Evolutionary conservation across 2,113 vertebrate species (phyloP).

Genomic region (Bungarus multicinctus): DNA sequence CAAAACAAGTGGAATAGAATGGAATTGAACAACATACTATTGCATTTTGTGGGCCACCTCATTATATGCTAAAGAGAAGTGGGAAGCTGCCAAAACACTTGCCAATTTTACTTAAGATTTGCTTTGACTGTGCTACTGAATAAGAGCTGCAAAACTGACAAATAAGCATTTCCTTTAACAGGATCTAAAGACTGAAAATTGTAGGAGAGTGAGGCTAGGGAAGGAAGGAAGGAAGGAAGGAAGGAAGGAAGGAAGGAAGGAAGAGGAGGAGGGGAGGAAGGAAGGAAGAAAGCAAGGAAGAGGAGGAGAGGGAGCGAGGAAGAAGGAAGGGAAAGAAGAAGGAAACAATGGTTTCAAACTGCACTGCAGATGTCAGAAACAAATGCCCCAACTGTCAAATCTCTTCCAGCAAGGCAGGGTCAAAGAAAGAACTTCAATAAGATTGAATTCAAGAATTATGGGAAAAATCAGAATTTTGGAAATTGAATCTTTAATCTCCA

Average conservation of each 20-base stretch:
- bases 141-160: not conserved
- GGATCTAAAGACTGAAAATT: not conserved
- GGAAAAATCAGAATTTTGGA: not conserved
- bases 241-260: not conserved
- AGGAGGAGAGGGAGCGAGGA: too few species aligned
- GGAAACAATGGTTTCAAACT: not conserved
- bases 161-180: not conserved
- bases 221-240: not conserved
- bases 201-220: not conserved
- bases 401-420: not conserved
- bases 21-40: not conserved
- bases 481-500: not conserved
- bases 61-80: not conserved
- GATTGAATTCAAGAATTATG: not conserved
- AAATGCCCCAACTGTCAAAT: not conserved
- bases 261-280: too few species aligned
- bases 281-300: too few species aligned
- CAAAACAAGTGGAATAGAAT: not conserved
- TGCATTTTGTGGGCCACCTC: not conserved
- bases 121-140: not conserved
- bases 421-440: not conserved
- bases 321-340: accelerated
- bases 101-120: not conserved
- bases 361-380: not conserved
- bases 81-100: not conserved